phyloP scores from a whole-genome alignment of 2,797 vertebrate species.

The Emys orbicularis region DNA sequence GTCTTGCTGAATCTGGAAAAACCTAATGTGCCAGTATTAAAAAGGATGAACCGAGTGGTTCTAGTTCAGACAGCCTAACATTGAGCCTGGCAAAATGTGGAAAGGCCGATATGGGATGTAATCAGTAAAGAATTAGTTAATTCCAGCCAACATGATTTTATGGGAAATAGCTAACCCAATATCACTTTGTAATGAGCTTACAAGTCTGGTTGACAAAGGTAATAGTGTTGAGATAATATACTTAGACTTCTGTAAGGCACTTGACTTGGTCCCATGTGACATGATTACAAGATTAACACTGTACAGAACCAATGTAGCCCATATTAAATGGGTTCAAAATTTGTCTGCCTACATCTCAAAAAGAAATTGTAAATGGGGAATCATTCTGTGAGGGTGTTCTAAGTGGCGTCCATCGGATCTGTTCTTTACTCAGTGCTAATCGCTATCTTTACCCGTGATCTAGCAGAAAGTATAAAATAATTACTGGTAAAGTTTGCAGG shows the following conservation, averaged over 20 bases:
- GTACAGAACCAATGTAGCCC: not conserved
- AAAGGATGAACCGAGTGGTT: not conserved
- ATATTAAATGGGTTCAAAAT: not conserved
- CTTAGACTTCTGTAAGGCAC: not conserved
- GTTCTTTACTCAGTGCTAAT: not conserved
- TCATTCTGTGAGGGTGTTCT: not conserved
- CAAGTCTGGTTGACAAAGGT: not conserved
- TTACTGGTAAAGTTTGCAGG: not conserved
- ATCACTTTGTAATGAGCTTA: not conserved
- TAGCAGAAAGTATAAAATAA: not conserved
- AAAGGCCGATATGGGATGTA: not conserved
- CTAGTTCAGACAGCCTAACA: not conserved
- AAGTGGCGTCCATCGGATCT: not conserved
- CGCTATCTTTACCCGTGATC: not conserved
- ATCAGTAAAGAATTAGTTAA: not conserved
- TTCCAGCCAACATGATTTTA: not conserved
- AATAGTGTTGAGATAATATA: not conserved
- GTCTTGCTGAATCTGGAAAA: not conserved
- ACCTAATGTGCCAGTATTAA: not conserved
- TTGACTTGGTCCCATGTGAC: not conserved
- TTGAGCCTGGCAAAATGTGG: not conserved
- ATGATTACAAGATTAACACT: not conserved
- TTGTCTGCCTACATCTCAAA: not conserved
- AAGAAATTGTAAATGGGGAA: not conserved
- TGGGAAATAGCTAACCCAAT: not conserved